Evolutionary conservation across 1,140 invertebrate genomes (phyloP), one percentile per base, ranked within the genome.

Genomic region (Aphelenchoides avenae): DNA sequence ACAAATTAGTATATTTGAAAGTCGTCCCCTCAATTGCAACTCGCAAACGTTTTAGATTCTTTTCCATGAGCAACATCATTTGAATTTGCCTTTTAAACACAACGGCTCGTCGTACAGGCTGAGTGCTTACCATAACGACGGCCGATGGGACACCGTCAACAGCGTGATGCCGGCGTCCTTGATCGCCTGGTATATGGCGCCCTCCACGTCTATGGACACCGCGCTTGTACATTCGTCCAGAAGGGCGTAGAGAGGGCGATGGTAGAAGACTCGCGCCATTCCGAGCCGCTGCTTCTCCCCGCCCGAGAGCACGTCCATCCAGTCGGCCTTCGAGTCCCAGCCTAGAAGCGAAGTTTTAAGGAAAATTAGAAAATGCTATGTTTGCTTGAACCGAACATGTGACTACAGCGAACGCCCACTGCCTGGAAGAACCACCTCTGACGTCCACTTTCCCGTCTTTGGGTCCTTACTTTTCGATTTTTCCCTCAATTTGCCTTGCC

Each of bases 161-260:
- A 97, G 79, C 0, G 89, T 92, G 60, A 96, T 95, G 26, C 89
- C 89, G 71, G 84, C 82, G 70, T 86, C 84, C 76, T 91, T 91
- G 1, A 88, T 87, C 39, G 85, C 84, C 78, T 94, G 86, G 77
- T 96, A 96, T 80, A 97, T 93, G 48, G 86, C 84, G 24, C 88
- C 89, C 78, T 96, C 93, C 0, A 94, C 92, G 76, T 97, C 93
- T 64, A 95, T 87, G 34, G 89, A 94, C 0, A 97, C 91, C 0
- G 92, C 93, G 75, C 89, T 92, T 0, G 92, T 96, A 64, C 92
- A 97, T 79, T 97, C 93, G 76, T 97, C 93, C 5, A 96, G 79
- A 1, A 97, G 80, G 5, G 93, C 93, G 81, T 93, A 97, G 66
- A 88, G 87, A 0, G 92, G 92, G 64, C 89, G 89, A 73, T 97